Percentiles rank a stretch among this genome's conserved stretches.
Conservation (phyloP, 2,113 vertebrate genomes). For the Sprattus sprattus region DNA sequence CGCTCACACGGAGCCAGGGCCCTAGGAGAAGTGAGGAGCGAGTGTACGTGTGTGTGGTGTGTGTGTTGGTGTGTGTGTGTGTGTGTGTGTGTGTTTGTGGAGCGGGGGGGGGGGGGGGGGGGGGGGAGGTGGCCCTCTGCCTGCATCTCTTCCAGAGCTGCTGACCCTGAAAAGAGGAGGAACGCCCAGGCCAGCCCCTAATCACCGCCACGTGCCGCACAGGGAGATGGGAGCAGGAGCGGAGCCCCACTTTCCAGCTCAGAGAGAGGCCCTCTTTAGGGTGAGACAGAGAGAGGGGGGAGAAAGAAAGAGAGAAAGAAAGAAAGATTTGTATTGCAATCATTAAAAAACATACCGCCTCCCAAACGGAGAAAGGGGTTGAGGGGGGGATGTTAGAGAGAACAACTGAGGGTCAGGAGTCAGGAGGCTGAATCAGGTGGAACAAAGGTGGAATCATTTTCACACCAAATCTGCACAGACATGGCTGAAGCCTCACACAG, state of each 20-base stretch:
- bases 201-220: constrained; percentile 61
- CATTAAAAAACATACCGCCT: constrained; percentile 33
- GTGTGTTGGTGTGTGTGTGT: too few species aligned
- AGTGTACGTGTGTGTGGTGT: constrained; percentile 31
- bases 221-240: constrained; percentile 1
- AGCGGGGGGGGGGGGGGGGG: too few species aligned
- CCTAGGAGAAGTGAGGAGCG: constrained; percentile 15
- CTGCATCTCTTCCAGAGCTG: constrained; percentile 61
- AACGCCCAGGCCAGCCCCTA: constrained; percentile 57
- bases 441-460: background rate
- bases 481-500: background rate
- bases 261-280: background rate
- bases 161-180: constrained; percentile 67
- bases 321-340: constrained; percentile 27
- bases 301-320: background rate
- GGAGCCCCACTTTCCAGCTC: too few species aligned
- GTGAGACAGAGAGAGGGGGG: too few species aligned
- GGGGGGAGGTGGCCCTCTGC: background rate
- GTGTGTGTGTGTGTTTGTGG: too few species aligned
- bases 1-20: constrained; percentile 50
- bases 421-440: background rate
- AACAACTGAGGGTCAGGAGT: background rate
- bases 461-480: background rate
- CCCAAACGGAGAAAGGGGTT: too few species aligned
- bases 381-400: background rate